Evolutionary conservation across 2,888 invertebrate species (phyloP), one percentile per base, ranked within the genome.

Genomic region (Oithona nana): DNA sequence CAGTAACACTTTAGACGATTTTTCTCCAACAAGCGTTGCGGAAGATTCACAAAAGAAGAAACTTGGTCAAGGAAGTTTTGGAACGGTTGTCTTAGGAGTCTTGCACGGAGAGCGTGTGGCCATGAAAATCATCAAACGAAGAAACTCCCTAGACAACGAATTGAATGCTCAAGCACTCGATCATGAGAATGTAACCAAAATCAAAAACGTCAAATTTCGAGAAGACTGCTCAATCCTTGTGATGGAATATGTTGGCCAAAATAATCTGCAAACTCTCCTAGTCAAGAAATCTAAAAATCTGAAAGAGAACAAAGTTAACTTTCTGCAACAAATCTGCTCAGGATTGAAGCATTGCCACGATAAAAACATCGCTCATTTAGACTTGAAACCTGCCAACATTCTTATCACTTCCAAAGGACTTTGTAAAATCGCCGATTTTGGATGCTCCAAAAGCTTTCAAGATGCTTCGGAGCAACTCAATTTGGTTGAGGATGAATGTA

Each of bases 161-260:
- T 22, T 57, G 11, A 57, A 57, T 26, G 57, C 57, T 11, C 6
- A n/a, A n/a, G 22, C 22, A 30, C 28, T 57, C 8, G n/a, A 22
- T 1, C 57, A 57, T 39, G 30, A 29, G 8, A 57, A 57, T 57
- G 39, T 57, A 8, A 31, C 28, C 13, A 30, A 57, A 20, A 22
- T 57, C 31, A 20, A 31, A 16, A 31, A 20, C 11, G 31, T 57
- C 20, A n/a, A n/a, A n/a, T n/a, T n/a, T n/a, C 20, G 29, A 8
- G 39, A 57, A 20, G n/a, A 57, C 48, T 24, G 26, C 54, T 24
- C 24, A 3, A 30, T 61, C 13, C 28, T 61, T 22, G 29, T 61
- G 11, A 61, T 61, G 61, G 61, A 61, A 28, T 61, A 61, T 52
- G 61, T 61, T 11, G 61, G 61, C 4, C 28, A 50, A 50, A 26